A percentile compares a stretch with the other conserved stretches of the same genome.
These are phyloP conservation scores for Synergus umbraculus DNA, from an alignment of 2,888 invertebrate species.

Conservation along the genomic window DNA sequence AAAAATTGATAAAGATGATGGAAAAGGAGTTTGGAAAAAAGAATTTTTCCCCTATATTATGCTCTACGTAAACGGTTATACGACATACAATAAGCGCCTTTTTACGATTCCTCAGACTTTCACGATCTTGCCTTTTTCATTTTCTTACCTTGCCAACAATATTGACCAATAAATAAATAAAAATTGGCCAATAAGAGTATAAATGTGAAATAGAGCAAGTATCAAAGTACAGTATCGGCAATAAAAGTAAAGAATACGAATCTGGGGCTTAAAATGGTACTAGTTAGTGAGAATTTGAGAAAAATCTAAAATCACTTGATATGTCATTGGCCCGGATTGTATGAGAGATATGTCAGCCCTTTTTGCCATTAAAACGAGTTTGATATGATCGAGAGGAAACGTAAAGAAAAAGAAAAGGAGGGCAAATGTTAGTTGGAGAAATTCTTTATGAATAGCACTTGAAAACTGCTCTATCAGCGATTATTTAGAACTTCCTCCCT, in stretches of 20 bases:
- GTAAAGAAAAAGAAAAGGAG: conserved; percentile 43
- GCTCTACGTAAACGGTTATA: no score
- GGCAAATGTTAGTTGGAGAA: conserved; percentile 62
- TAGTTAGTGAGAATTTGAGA: neutral
- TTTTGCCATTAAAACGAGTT: conserved; percentile 41
- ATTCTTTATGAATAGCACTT: conserved; percentile 62
- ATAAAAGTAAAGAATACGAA: neutral
- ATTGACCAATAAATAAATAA: neutral
- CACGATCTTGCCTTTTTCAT: neutral
- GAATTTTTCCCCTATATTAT: no score
- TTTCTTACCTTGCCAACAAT: neutral
- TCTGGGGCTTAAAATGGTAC: neutral
- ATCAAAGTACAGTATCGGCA: neutral
- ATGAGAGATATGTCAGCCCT: conserved; percentile 27
- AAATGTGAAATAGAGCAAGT: neutral
- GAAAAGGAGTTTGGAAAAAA: no score
- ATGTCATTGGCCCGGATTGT: neutral
- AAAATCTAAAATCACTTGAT: neutral
- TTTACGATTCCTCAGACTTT: neutral
- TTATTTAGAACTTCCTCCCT: conserved; percentile 67
- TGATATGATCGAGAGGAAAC: conserved; percentile 37
- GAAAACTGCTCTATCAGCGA: conserved; percentile 69
- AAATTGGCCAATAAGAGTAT: neutral
- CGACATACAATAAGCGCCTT: neutral
- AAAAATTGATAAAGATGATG: no score